These are phyloP conservation scores for Masnerella sp. DNA, from an alignment of 2,888 invertebrate genomes.

Conservation along the genomic window DNA sequence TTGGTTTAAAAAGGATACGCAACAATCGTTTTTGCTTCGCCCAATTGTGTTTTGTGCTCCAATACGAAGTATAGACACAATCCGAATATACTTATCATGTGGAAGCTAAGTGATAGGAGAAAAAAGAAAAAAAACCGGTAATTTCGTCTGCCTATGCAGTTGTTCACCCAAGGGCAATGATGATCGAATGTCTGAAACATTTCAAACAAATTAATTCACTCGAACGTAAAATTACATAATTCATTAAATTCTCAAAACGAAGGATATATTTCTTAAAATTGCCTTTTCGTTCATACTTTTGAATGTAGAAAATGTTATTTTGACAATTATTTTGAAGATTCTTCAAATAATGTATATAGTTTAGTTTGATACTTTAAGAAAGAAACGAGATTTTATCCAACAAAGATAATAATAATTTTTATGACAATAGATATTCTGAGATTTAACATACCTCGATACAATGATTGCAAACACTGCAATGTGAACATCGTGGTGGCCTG, in stretches of 20 bases:
- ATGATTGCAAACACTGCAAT: conserved; percentile 99
- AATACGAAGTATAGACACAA: conserved; percentile 95
- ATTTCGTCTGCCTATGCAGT: conserved; percentile 97
- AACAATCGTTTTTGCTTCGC: conserved; percentile 88
- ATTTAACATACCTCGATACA: conserved; percentile 91
- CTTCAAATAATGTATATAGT: too few relatives aligned
- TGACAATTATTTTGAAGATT: too few relatives aligned
- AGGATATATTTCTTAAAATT: background rate
- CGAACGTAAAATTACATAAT: background rate
- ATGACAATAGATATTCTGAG: background rate
- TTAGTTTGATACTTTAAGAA: background rate
- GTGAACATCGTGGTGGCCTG: conserved; percentile 98
- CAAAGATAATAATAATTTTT: too few relatives aligned
- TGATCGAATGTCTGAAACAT: conserved; percentile 97
- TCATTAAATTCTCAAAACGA: background rate
- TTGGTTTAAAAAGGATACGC: conserved; percentile 95
- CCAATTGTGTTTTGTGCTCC: conserved; percentile 88
- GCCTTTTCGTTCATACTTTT: too few relatives aligned
- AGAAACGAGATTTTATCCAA: too few relatives aligned
- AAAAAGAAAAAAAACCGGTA: conserved; percentile 99
- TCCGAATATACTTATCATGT: conserved; percentile 98
- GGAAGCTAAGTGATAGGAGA: conserved; percentile 95
- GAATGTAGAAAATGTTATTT: too few relatives aligned
- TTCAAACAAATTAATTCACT: conserved; percentile 26
- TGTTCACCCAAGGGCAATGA: conserved; percentile 99